Conservation (phyloP, 2,113 vertebrate species). For the Sigmodon hispidus region DNA sequence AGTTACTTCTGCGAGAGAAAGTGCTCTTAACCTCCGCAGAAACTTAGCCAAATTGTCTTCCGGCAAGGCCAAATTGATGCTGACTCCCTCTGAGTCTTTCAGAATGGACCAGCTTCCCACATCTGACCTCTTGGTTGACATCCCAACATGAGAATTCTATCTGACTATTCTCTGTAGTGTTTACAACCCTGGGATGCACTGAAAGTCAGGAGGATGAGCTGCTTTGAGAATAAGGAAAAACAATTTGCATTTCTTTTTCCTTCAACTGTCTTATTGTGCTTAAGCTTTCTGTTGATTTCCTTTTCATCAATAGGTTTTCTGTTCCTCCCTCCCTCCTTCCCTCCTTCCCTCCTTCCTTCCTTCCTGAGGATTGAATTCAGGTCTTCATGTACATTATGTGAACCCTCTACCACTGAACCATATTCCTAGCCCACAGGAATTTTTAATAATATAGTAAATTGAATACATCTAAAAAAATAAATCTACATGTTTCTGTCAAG, state of each 20-base stretch:
- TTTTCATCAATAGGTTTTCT: neutral
- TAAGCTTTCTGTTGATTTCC: neutral
- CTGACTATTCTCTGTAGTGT: neutral
- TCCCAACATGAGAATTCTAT: neutral
- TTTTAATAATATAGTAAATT: neutral
- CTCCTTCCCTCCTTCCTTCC: too few species aligned
- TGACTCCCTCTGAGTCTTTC: neutral
- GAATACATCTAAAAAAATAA: too few species aligned
- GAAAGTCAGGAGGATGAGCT: neutral
- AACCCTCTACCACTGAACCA: neutral
- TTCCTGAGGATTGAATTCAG: neutral
- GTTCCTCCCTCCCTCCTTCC: neutral
- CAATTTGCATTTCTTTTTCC: neutral
- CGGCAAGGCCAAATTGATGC: neutral
- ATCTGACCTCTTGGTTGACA: neutral
- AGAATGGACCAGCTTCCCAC: neutral
- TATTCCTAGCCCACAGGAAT: neutral
- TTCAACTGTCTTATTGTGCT: neutral
- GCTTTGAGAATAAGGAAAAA: neutral
- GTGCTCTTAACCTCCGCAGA: neutral
- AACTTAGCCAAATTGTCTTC: neutral
- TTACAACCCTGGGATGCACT: neutral
- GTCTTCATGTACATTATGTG: neutral
- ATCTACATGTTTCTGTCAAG: fast-evolving
- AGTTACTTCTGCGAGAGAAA: neutral